Percentiles rank a stretch among this genome's conserved stretches.
These are phyloP conservation scores for Eleginops maclovinus DNA, from an alignment of 2,113 vertebrate genomes.

Conservation along the genomic window DNA sequence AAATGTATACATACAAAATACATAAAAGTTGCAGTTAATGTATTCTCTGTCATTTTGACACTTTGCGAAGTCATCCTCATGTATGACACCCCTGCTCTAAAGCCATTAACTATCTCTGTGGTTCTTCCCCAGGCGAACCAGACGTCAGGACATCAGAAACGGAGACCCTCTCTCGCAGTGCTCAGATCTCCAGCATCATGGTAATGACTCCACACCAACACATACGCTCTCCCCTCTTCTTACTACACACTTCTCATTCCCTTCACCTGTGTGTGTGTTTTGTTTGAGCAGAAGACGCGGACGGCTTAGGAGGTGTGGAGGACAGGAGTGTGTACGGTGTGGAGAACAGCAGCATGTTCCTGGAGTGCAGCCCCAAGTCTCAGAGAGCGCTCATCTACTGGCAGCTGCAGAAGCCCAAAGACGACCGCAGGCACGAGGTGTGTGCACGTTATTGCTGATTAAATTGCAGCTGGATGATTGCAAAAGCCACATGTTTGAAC, in stretches of 20 bases:
- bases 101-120: background rate
- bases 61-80: too few relatives aligned
- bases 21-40: too few relatives aligned
- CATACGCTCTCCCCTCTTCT: background rate
- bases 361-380: conserved; percentile 98
- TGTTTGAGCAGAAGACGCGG: conserved; percentile 84
- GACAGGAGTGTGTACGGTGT: conserved; percentile 95
- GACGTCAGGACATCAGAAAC: conserved; percentile 97
- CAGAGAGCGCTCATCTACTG: conserved; percentile 93
- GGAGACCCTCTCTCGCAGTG: conserved; percentile 97
- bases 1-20: too few relatives aligned
- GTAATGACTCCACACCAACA: conserved; percentile 67
- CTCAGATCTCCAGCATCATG: conserved; percentile 94
- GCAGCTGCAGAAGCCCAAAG: conserved; percentile 94
- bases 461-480: background rate
- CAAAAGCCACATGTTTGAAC: background rate
- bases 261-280: background rate
- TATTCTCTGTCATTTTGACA: too few relatives aligned
- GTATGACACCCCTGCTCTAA: background rate
- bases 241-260: background rate
- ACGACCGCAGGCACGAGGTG: conserved; percentile 94
- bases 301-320: conserved; percentile 86
- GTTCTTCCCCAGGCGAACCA: conserved; percentile 87
- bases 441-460: background rate
- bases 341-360: conserved; percentile 97